Evolutionary conservation across 2,888 invertebrate species (phyloP), one percentile per base, ranked within the genome.

Genomic region (Drosophila phalerata): DNA sequence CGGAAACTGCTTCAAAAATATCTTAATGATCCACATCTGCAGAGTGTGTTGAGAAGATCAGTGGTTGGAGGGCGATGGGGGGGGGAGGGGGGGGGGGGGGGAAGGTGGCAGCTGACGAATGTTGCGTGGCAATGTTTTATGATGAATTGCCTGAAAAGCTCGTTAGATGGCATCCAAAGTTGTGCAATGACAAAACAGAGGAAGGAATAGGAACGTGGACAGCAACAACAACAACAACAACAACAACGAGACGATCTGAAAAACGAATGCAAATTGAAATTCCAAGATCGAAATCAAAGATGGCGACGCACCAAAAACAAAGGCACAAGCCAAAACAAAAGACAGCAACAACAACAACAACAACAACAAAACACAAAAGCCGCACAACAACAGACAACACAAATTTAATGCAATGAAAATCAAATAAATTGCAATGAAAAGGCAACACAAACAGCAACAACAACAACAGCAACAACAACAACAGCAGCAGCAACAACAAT

Each of bases 351-450:
- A 61, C 57, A 25, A 37, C 43, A 34, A 19, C 30, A 52, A 45
- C n/a, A 40, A n/a, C 30, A 25, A 25, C 25, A 52, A 45, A n/a
- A 40, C 25, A 68, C 53, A 66, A 73, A 75, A 75, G 70, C 66
- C 45, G 22, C 48, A 52, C 52, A 57, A 52, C 52, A 79, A 42
- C 57, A 52, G 58, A 65, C 80, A 66, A 57, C 75, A 70, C 42
- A 86, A 87, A 87, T 85, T 71, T 66, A 87, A 87, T 85, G 82
- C 88, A 88, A 84, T 88, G 83, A 88, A 88, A 88, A 84, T 88
- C 83, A 84, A 84, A 84, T 84, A 84, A 84, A 84, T 84, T 83
- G 88, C 83, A 88, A 77, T 70, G 77, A 81, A 83, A 77, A 66
- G 65, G 51, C 45, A 56, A 45, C 56, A 60, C 55, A n/a, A n/a